Evolutionary conservation across 2,113 vertebrate genomes (phyloP).

Genomic region (Morone chrysops): DNA sequence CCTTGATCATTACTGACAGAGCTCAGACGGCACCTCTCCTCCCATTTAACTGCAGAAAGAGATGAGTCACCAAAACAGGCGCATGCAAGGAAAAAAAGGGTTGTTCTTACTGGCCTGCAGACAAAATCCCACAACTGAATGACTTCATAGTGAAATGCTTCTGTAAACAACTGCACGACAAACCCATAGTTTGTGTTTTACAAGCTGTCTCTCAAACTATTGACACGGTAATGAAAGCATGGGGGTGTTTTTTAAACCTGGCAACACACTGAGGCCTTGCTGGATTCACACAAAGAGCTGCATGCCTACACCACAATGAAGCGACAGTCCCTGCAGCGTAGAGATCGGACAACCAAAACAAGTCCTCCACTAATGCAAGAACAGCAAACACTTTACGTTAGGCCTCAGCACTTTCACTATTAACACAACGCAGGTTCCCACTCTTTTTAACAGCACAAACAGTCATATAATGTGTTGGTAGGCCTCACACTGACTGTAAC

Average conservation of each 20-base stretch:
- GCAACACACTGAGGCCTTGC: background rate
- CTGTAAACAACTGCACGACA: too few relatives aligned
- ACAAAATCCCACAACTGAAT: background rate
- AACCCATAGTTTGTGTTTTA: background rate
- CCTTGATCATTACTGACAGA: constrained; percentile 22
- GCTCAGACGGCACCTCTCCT: constrained; percentile 1
- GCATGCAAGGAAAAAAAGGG: background rate
- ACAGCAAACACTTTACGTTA: background rate
- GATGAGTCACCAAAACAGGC: constrained; percentile 37
- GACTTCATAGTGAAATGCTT: constrained; percentile 6
- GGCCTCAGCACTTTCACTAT: background rate
- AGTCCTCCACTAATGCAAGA: background rate
- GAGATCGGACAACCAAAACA: constrained; percentile 10
- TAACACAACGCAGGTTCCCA: too few relatives aligned
- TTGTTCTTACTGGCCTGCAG: background rate
- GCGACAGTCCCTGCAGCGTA: background rate
- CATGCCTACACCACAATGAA: constrained; percentile 30
- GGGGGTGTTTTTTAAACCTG: constrained; percentile 1
- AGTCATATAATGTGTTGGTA: too few relatives aligned
- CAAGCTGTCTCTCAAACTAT: background rate
- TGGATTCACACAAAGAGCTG: background rate
- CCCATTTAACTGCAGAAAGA: constrained; percentile 5
- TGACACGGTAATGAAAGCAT: background rate
- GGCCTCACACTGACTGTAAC: too few relatives aligned
- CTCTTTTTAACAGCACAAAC: too few relatives aligned